phyloP scores from a whole-genome alignment of 2,113 vertebrate species.

The Nesogale talazaci region DNA sequence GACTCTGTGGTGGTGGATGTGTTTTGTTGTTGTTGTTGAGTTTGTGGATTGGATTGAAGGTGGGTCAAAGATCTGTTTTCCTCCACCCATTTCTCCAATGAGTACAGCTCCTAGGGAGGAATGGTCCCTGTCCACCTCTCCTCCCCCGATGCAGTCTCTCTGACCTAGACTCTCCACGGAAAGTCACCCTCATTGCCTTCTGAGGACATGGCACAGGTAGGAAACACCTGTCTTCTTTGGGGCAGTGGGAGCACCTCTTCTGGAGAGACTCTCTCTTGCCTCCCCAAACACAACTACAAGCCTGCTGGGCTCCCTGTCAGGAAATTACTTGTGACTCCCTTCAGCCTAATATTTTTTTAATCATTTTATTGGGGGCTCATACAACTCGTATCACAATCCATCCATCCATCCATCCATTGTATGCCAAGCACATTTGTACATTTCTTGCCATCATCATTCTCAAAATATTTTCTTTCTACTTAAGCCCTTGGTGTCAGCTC shows the following conservation, averaged over 20 bases:
- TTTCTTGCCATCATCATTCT: no score
- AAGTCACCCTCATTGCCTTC: neutral
- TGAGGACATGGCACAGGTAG: neutral
- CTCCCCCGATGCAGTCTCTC: neutral
- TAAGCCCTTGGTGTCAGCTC: no score
- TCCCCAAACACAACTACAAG: neutral
- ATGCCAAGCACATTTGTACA: no score
- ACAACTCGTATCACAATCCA: no score
- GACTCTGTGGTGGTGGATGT: no score
- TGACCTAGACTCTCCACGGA: slow-evolving; percentile 38
- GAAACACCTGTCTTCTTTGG: neutral
- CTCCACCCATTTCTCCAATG: neutral
- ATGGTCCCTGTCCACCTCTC: neutral
- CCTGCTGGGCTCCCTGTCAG: neutral
- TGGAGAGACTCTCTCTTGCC: neutral
- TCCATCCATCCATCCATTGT: no score
- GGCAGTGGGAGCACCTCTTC: neutral
- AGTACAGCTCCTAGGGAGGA: neutral
- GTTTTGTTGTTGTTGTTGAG: no score
- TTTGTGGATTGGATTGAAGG: neutral
- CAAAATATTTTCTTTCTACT: no score
- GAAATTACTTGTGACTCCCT: neutral
- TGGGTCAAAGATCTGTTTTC: fast-evolving
- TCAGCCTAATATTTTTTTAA: no score
- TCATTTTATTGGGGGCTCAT: no score